These are phyloP conservation scores for Dione vanillae DNA, from an alignment of 2,888 invertebrate species.

Conservation along the genomic window DNA sequence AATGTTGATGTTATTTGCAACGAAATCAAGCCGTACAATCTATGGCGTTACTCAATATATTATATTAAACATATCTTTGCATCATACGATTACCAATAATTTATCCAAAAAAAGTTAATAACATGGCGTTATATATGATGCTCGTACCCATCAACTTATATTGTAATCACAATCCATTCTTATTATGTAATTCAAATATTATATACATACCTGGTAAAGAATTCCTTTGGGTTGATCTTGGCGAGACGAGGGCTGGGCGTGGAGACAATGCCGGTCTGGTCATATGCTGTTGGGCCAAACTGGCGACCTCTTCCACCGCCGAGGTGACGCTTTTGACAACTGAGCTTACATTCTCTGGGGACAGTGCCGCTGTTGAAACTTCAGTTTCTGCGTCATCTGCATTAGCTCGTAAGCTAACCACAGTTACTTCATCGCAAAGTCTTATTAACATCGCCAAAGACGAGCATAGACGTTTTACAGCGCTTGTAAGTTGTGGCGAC, in stretches of 20 bases:
- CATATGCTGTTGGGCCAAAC: slow-evolving; percentile 92
- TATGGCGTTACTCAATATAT: neutral
- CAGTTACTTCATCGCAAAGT: slow-evolving; percentile 94
- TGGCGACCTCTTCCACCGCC: slow-evolving; percentile 83
- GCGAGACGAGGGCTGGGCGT: slow-evolving; percentile 75
- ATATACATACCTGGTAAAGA: slow-evolving; percentile 72
- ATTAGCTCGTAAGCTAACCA: slow-evolving; percentile 87
- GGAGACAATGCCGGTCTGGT: slow-evolving; percentile 82
- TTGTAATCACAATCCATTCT: too few relatives aligned
- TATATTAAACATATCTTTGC: neutral
- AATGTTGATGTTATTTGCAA: neutral
- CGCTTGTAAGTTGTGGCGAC: slow-evolving; percentile 89
- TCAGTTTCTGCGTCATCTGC: slow-evolving; percentile 70
- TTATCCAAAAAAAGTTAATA: slow-evolving; percentile 1
- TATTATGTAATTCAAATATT: neutral
- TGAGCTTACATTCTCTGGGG: slow-evolving; percentile 72
- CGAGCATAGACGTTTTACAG: slow-evolving; percentile 93
- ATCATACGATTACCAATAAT: slow-evolving; percentile 11
- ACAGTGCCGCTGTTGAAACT: slow-evolving; percentile 66
- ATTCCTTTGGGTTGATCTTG: slow-evolving; percentile 80
- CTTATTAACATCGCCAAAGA: slow-evolving; percentile 94
- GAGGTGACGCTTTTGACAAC: slow-evolving; percentile 73
- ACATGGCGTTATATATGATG: neutral
- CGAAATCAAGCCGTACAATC: neutral
- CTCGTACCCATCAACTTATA: neutral